These are phyloP conservation scores for Drosophila arizonae DNA, from an alignment of 1,140 invertebrate species.

Conservation along the genomic window DNA sequence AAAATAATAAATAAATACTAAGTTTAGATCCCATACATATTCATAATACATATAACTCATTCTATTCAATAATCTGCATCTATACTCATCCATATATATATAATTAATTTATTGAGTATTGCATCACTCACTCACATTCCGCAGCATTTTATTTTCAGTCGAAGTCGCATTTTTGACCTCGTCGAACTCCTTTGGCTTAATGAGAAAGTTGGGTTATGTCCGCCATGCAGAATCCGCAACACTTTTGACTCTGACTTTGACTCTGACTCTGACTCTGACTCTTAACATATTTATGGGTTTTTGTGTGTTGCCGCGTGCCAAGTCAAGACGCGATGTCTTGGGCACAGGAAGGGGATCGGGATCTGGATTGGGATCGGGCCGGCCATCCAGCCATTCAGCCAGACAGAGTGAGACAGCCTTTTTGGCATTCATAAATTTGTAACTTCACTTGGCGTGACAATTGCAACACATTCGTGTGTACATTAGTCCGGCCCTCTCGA, in stretches of 20 bases:
- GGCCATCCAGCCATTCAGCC: background rate
- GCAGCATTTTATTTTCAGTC: slow-evolving; percentile 17
- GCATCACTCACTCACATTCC: background rate
- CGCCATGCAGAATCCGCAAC: slow-evolving; percentile 45
- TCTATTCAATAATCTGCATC: too few relatives aligned
- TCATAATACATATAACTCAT: too few relatives aligned
- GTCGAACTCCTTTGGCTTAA: slow-evolving; percentile 67
- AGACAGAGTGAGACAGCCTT: slow-evolving; percentile 47
- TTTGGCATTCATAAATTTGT: slow-evolving; percentile 82
- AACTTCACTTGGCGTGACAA: slow-evolving; percentile 82
- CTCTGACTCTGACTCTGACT: slow-evolving; percentile 72
- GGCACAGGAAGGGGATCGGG: background rate
- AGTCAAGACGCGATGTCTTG: slow-evolving; percentile 48
- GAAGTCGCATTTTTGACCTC: slow-evolving; percentile 33
- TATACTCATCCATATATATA: too few relatives aligned
- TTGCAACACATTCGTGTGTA: slow-evolving; percentile 81
- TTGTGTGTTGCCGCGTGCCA: slow-evolving; percentile 70
- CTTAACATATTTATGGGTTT: slow-evolving; percentile 80
- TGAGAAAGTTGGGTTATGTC: slow-evolving; percentile 62
- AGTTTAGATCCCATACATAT: too few relatives aligned
- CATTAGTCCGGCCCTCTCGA: slow-evolving; percentile 71
- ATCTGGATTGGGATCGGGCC: slow-evolving; percentile 1
- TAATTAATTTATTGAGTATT: too few relatives aligned
- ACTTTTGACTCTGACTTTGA: slow-evolving; percentile 61
- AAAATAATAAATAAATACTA: too few relatives aligned